These are phyloP conservation scores for Petrolisthes manimaculis DNA, from an alignment of 2,888 invertebrate species.

Conservation along the genomic window DNA sequence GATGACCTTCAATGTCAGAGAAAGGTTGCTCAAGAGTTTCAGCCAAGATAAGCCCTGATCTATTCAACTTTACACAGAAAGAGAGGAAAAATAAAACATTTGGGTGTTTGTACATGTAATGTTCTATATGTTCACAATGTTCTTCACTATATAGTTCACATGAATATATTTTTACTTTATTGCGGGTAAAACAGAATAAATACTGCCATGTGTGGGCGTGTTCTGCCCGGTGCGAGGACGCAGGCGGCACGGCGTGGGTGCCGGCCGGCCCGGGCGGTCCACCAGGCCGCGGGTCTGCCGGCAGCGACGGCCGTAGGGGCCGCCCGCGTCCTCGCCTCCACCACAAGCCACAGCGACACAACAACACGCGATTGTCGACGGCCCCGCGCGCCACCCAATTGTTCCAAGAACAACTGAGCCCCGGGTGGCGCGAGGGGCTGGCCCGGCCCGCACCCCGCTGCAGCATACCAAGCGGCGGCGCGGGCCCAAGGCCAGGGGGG, in stretches of 20 bases:
- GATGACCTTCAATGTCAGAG: too few species aligned
- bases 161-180: slow-evolving; percentile 66
- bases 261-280: slow-evolving; percentile 60
- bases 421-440: slow-evolving; percentile 65
- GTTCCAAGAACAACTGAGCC: slow-evolving; percentile 65
- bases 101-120: slow-evolving; percentile 63
- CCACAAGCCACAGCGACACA: slow-evolving; percentile 65
- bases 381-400: slow-evolving; percentile 65
- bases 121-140: slow-evolving; percentile 66
- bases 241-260: slow-evolving; percentile 43
- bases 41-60: too few species aligned
- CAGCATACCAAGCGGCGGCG: slow-evolving; percentile 39
- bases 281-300: slow-evolving; percentile 57
- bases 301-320: slow-evolving; percentile 51
- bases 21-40: background rate
- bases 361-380: slow-evolving; percentile 64
- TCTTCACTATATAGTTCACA: slow-evolving; percentile 65
- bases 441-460: slow-evolving; percentile 45
- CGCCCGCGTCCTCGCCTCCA: slow-evolving; percentile 47
- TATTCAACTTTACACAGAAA: background rate
- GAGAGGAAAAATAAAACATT: slow-evolving; percentile 1
- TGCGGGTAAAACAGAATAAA: slow-evolving; percentile 66
- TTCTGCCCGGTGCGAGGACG: slow-evolving; percentile 42
- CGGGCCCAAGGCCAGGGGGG: slow-evolving; percentile 57
- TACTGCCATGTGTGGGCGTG: slow-evolving; percentile 63